A percentile compares a stretch with the other conserved stretches of the same genome.
Conservation (phyloP, 2,888 invertebrate species). For the Euspilapteryx auroguttella region DNA sequence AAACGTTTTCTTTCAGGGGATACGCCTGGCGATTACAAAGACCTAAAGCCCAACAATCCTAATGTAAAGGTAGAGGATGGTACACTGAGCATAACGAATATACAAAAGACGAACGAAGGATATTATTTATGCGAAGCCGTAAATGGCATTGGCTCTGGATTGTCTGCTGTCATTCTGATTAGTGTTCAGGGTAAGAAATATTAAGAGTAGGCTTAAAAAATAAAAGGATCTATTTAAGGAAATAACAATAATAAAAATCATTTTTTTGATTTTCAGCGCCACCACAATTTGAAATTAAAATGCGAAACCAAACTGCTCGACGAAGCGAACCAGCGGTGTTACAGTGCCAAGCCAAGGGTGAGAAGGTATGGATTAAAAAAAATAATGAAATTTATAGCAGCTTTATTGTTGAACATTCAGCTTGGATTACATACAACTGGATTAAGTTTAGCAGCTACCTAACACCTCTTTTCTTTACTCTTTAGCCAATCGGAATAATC, state of each 20-base stretch:
- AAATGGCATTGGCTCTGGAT: conserved; percentile 92
- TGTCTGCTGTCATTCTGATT: conserved; percentile 91
- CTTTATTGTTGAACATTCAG: no score
- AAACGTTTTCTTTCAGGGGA: conserved; percentile 75
- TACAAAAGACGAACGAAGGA: conserved; percentile 91
- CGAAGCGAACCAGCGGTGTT: conserved; percentile 89
- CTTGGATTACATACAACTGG: no score
- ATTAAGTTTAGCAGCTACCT: no score
- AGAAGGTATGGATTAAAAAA: conserved; percentile 63
- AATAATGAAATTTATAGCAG: no score
- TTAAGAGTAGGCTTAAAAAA: no score
- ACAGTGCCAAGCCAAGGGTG: conserved; percentile 91
- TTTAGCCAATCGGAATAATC: conserved; percentile 86
- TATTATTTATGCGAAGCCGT: conserved; percentile 95
- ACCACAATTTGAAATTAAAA: conserved; percentile 90
- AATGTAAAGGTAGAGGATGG: conserved; percentile 94
- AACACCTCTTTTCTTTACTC: no score
- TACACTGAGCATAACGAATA: conserved; percentile 85
- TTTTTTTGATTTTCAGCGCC: conserved; percentile 72
- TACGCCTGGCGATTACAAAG: conserved; percentile 91
- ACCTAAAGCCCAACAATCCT: conserved; percentile 86
- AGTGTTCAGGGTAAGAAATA: conserved; percentile 86
- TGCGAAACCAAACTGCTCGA: conserved; percentile 88
- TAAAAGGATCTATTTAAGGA: no score
- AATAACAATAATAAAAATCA: no score